phyloP scores from a whole-genome alignment of 2,888 invertebrate genomes.

The Pachliopta kotzebuea region DNA sequence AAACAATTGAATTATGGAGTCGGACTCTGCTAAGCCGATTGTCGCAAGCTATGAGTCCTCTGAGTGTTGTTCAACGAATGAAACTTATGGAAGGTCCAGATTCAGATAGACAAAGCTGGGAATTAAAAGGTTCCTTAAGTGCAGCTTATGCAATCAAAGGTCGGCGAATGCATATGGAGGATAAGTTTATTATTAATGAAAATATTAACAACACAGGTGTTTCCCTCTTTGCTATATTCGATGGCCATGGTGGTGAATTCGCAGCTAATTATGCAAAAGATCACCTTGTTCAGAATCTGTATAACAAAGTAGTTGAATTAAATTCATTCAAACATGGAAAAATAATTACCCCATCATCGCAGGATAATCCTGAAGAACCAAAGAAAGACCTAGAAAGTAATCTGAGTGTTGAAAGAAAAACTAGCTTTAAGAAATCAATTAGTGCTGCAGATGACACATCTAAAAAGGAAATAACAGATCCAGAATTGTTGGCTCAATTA shows the following conservation, averaged over 20 bases:
- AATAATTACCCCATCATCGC: slow-evolving; percentile 51
- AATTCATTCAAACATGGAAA: slow-evolving; percentile 84
- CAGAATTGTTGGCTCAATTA: slow-evolving; percentile 83
- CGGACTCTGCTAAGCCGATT: slow-evolving; percentile 86
- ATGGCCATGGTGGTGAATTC: slow-evolving; percentile 97
- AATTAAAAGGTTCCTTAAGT: slow-evolving; percentile 86
- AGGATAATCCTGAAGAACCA: slow-evolving; percentile 56
- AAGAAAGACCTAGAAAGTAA: slow-evolving; percentile 62
- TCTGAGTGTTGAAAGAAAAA: slow-evolving; percentile 76
- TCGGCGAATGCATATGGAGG: slow-evolving; percentile 95
- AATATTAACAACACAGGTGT: slow-evolving; percentile 92
- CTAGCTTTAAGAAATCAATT: slow-evolving; percentile 84
- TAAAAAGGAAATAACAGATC: slow-evolving; percentile 84
- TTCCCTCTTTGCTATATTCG: slow-evolving; percentile 94
- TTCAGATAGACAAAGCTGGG: slow-evolving; percentile 85
- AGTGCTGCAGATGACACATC: slow-evolving; percentile 82
- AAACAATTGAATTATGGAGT: slow-evolving; percentile 92
- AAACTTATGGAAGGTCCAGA: slow-evolving; percentile 78
- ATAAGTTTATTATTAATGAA: slow-evolving; percentile 93
- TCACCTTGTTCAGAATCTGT: slow-evolving; percentile 89
- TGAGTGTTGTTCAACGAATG: slow-evolving; percentile 82
- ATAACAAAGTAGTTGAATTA: slow-evolving; percentile 87
- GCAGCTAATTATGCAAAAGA: slow-evolving; percentile 96
- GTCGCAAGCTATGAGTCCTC: slow-evolving; percentile 83
- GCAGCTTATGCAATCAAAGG: slow-evolving; percentile 96